Evolutionary conservation across 2,888 invertebrate genomes (phyloP).

Genomic region (Ophion costatus): DNA sequence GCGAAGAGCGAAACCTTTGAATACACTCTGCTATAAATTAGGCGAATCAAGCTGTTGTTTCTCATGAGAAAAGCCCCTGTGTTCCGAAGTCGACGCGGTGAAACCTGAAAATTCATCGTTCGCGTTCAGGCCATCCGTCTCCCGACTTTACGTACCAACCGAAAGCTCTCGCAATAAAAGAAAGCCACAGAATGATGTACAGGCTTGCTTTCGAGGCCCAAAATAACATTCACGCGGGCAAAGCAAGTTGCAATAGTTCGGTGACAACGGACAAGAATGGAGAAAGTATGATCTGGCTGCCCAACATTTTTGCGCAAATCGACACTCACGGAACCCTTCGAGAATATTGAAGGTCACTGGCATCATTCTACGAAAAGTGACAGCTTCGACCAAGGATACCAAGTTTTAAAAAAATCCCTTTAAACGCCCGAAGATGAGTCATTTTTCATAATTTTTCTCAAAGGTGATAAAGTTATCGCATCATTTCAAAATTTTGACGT

Average conservation of each 20-base stretch:
- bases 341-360: no score
- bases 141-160: constrained; percentile 14
- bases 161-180: background rate
- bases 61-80: constrained; percentile 18
- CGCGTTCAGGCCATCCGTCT: constrained; percentile 39
- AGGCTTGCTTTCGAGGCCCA: background rate
- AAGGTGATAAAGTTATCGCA: no score
- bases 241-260: background rate
- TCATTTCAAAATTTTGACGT: no score
- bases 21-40: constrained; percentile 32
- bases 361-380: no score
- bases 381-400: no score
- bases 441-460: no score
- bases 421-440: no score
- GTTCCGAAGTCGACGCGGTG: constrained; percentile 22
- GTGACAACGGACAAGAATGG: no score
- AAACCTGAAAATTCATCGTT: constrained; percentile 52
- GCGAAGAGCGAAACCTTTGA: constrained; percentile 15
- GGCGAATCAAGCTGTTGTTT: constrained; percentile 27
- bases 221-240: constrained; percentile 7
- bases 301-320: no score
- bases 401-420: no score
- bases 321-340: no score
- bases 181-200: constrained; percentile 25
- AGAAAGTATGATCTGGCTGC: no score